Base-by-base conservation (phyloP, 2,888 invertebrate genomes). In the Eurois occulta region DNA sequence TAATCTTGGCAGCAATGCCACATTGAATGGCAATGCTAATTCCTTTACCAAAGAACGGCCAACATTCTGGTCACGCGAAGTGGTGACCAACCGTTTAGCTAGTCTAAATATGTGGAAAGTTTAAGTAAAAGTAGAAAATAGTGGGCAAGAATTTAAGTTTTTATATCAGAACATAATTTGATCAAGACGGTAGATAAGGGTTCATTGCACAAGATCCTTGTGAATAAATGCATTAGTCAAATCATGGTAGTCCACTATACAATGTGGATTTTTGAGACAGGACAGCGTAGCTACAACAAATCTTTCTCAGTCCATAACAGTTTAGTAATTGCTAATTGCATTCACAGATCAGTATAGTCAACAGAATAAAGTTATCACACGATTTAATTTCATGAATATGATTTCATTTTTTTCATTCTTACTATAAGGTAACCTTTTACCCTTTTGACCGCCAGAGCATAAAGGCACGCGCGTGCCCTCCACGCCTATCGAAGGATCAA, bases 11-110 rank as follows among this genome's bases (percentile, higher is more conserved):
- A 68, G 58, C 68, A 3, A 0, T 35, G 65, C 66, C 55, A 67
- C 81, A 28, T 62, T 70, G 62, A 85, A 85, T 82, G 75, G 81
- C 81, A 65, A 85, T 85, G 81, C 75, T 81, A 82, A 82, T 82
- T 82, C 85, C 58, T 48, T 85, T 28, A 32, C 69, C 62, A 75
- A 67, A 81, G 66, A 62, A 75, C 55, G 41, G 55, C 81, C 28
- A 11, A 46, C 68, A 70, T 83, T 72, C 67, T 74, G 41, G 81
- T 85, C 81, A 85, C 85, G 81, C 85, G 75, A 82, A 67, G 16
- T 66, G 55, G 55, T 70, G 52, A 65, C 85, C 28, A 48, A 43
- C 55, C 70, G 48, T 71, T 85, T 81, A 81, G 60, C 28, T 46
- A 60, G 55, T 35, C 64, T 60, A 11, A 3, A 24, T 58, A 68